These are phyloP conservation scores for Tetramorium alpestre DNA, from an alignment of 1,140 invertebrate species.

Conservation along the genomic window DNA sequence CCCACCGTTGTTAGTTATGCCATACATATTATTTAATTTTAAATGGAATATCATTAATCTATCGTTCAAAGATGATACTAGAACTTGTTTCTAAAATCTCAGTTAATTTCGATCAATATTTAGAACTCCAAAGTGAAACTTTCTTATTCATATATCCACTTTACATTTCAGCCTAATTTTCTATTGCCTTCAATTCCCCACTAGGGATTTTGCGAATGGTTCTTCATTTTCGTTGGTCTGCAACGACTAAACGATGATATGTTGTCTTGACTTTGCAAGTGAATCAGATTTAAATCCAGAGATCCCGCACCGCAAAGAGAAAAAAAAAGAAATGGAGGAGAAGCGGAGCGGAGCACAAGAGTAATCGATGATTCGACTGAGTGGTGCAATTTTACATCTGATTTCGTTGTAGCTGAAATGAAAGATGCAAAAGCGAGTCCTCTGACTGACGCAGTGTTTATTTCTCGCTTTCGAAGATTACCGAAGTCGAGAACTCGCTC, in stretches of 20 bases:
- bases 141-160: not conserved
- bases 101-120: not conserved
- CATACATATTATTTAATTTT: not conserved
- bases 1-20: not conserved
- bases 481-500: not conserved
- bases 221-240: not conserved
- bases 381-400: slow-evolving; percentile 52
- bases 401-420: slow-evolving; percentile 20
- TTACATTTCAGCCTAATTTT: not conserved
- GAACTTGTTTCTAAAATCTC: not conserved
- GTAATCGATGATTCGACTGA: slow-evolving; percentile 39
- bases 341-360: not conserved
- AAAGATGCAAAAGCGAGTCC: slow-evolving; percentile 12
- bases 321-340: not conserved
- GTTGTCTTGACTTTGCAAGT: slow-evolving; percentile 32
- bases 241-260: not conserved
- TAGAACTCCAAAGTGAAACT: not conserved
- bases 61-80: not conserved
- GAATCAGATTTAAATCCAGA: not conserved
- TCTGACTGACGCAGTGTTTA: not conserved
- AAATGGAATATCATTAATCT: not conserved
- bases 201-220: not conserved
- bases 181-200: not conserved
- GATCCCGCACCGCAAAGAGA: not conserved
- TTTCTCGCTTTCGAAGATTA: not conserved